Percentiles rank a stretch among this genome's conserved stretches.
These are phyloP conservation scores for Smutsia temminckii DNA, from an alignment of 2,797 vertebrate species.

Conservation along the genomic window DNA sequence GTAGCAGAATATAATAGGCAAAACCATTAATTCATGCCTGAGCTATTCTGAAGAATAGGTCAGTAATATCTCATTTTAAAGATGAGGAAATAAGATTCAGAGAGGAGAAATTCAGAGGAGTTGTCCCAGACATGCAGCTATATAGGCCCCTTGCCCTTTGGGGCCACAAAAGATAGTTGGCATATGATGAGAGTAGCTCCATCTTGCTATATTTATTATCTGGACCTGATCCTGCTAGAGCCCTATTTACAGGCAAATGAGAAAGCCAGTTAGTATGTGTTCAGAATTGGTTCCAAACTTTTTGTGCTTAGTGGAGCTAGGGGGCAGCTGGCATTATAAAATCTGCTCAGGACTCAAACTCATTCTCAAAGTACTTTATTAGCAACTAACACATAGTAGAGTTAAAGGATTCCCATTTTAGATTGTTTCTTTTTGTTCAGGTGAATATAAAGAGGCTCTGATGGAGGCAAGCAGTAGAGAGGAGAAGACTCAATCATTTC, in stretches of 20 bases:
- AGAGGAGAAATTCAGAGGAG: background rate
- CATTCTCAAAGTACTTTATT: background rate
- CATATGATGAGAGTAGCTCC: background rate
- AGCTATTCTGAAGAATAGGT: background rate
- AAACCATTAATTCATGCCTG: background rate
- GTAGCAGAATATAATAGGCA: background rate
- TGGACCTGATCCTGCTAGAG: background rate
- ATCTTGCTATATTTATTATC: background rate
- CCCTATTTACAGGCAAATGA: background rate
- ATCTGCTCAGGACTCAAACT: conserved; percentile 6
- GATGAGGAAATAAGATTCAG: background rate
- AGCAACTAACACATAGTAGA: background rate
- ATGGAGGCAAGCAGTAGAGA: background rate
- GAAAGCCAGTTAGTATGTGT: background rate
- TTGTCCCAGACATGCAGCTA: background rate
- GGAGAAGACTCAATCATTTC: background rate
- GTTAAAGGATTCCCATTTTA: background rate
- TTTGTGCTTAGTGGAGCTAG: background rate
- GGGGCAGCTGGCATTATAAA: background rate
- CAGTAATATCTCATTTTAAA: background rate
- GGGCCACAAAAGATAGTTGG: background rate
- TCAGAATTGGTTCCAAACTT: background rate
- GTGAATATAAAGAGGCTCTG: background rate
- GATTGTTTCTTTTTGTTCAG: background rate
- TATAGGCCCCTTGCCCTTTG: background rate